Percentiles rank a stretch among this genome's conserved stretches.
These are phyloP conservation scores for Neotoxoptera formosana DNA, from an alignment of 1,140 invertebrate genomes.

Conservation along the genomic window DNA sequence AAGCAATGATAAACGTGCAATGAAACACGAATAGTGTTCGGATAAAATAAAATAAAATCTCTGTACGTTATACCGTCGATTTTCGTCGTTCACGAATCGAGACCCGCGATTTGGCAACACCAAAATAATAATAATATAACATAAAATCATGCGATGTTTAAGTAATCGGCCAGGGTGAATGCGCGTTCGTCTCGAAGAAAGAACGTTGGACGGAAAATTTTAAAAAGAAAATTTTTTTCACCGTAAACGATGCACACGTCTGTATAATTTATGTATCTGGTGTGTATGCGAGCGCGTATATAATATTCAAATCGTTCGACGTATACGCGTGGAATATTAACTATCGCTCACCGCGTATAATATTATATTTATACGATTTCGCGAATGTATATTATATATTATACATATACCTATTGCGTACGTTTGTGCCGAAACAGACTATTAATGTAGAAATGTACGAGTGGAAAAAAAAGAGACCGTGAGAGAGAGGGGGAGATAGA, in stretches of 20 bases:
- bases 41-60: too few relatives aligned
- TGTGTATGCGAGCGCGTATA: background rate
- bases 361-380: background rate
- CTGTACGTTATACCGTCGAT: too few relatives aligned
- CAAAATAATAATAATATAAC: too few relatives aligned
- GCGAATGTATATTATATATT: background rate
- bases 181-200: too few relatives aligned
- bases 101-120: too few relatives aligned
- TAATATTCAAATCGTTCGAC: background rate
- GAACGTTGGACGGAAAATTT: too few relatives aligned
- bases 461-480: background rate
- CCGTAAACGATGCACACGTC: background rate
- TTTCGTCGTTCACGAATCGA: too few relatives aligned
- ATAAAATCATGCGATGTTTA: too few relatives aligned
- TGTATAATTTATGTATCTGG: background rate
- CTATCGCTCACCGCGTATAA: background rate
- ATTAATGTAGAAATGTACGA: background rate
- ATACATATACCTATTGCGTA: background rate
- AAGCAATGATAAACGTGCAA: too few relatives aligned
- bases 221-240: background rate
- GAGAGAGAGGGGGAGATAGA: too few relatives aligned
- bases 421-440: background rate
- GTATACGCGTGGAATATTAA: background rate
- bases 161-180: too few relatives aligned
- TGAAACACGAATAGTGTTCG: too few relatives aligned